Evolutionary conservation across 2,888 invertebrate species (phyloP).

Genomic region (Epirrita christyi): DNA sequence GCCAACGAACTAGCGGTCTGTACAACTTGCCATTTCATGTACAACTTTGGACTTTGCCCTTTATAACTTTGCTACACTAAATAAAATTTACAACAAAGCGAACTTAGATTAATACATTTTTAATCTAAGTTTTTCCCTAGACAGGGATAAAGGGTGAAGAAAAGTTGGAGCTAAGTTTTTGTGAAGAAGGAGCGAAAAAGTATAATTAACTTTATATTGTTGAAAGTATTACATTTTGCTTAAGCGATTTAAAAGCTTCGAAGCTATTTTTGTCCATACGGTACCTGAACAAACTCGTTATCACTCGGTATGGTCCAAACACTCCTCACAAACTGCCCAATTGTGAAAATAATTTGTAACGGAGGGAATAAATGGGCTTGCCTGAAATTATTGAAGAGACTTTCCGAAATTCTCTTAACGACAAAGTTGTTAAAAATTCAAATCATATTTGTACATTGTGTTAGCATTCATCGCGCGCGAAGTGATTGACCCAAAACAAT

Average conservation of each 20-base stretch:
- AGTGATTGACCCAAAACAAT: slow-evolving; percentile 66
- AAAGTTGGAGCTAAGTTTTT: background rate
- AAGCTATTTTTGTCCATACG: too few relatives aligned
- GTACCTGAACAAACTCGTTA: too few relatives aligned
- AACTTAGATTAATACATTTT: slow-evolving; percentile 1
- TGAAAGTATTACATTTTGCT: too few relatives aligned
- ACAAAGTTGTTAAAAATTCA: slow-evolving; percentile 18
- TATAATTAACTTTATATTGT: too few relatives aligned
- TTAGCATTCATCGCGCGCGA: slow-evolving; percentile 49
- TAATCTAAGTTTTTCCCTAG: slow-evolving; percentile 5
- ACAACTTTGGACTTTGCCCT: slow-evolving; percentile 3
- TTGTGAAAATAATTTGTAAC: background rate
- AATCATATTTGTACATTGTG: slow-evolving; percentile 32
- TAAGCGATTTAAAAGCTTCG: too few relatives aligned
- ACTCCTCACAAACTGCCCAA: too few relatives aligned
- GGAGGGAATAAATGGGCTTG: background rate
- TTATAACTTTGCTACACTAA: background rate
- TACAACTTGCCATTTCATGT: slow-evolving; percentile 11
- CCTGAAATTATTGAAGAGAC: background rate
- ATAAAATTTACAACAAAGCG: background rate
- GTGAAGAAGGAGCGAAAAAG: too few relatives aligned
- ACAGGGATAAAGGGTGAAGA: background rate
- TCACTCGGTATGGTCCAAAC: too few relatives aligned
- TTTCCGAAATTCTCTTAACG: background rate
- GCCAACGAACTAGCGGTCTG: slow-evolving; percentile 29